Percentiles rank a stretch among this genome's conserved stretches.
These are phyloP conservation scores for Drosophila tani DNA, from an alignment of 1,140 invertebrate genomes.

Conservation along the genomic window DNA sequence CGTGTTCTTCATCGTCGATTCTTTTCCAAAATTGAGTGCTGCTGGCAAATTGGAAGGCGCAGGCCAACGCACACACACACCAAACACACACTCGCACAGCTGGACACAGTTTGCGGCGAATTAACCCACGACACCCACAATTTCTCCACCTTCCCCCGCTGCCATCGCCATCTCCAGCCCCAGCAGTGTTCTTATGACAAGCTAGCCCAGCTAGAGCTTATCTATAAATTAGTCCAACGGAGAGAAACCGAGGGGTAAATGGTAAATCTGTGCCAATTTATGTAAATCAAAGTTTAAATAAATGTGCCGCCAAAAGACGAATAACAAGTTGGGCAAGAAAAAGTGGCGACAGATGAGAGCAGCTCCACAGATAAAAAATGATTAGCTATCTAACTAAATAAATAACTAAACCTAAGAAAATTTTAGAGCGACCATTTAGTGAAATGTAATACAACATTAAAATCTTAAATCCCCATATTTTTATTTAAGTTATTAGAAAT, in stretches of 20 bases:
- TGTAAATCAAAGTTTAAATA: conserved; percentile 73
- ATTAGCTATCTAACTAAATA: neutral
- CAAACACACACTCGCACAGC: conserved; percentile 1
- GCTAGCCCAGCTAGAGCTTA: conserved; percentile 38
- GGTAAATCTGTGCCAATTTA: conserved; percentile 67
- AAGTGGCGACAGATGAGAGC: conserved; percentile 2
- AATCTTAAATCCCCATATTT: too few species aligned
- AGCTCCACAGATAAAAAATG: conserved; percentile 6
- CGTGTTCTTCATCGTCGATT: conserved; percentile 25
- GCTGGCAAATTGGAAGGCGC: conserved; percentile 27
- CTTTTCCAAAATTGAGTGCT: conserved; percentile 33
- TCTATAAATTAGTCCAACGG: conserved; percentile 57
- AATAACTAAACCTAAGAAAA: neutral
- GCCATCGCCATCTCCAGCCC: conserved; percentile 10
- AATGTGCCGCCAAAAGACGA: conserved; percentile 41
- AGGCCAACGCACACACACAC: conserved; percentile 3
- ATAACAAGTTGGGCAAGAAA: conserved; percentile 13
- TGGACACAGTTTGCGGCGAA: conserved; percentile 34
- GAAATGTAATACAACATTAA: neutral
- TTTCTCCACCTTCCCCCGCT: neutral
- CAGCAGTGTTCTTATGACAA: conserved; percentile 29
- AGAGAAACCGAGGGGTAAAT: conserved; percentile 6
- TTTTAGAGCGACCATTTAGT: neutral
- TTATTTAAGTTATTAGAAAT: neutral
- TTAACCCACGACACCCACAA: conserved; percentile 9